phyloP scores from a whole-genome alignment of 2,888 invertebrate species.

The Ophion ellenae region DNA sequence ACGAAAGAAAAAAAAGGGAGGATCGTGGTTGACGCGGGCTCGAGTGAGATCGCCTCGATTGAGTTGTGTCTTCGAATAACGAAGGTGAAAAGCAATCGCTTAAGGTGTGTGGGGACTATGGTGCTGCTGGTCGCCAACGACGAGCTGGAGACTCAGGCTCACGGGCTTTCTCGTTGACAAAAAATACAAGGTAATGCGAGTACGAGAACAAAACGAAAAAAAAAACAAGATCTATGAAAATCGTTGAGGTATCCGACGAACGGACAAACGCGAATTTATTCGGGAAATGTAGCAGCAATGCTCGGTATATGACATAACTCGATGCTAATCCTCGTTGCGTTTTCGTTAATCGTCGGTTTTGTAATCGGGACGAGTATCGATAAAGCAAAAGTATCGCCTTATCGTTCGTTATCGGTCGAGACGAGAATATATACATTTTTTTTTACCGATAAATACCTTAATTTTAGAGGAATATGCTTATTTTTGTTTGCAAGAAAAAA shows the following conservation, averaged over 20 bases:
- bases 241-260: background rate
- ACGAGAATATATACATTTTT: background rate
- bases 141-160: slow-evolving; percentile 61
- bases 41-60: slow-evolving; percentile 13
- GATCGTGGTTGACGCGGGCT: slow-evolving; percentile 21
- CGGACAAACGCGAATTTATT: background rate
- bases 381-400: background rate
- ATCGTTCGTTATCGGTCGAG: background rate
- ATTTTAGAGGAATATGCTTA: background rate
- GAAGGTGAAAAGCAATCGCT: slow-evolving; percentile 66
- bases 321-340: background rate
- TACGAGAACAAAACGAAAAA: background rate
- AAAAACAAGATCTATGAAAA: background rate
- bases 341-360: background rate
- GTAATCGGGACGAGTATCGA: slow-evolving; percentile 7
- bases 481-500: background rate
- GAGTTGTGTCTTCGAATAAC: slow-evolving; percentile 40
- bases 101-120: slow-evolving; percentile 67
- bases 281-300: background rate
- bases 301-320: background rate
- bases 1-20: slow-evolving; percentile 10
- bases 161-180: slow-evolving; percentile 64
- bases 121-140: slow-evolving; percentile 59
- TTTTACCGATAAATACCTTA: background rate
- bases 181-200: slow-evolving; percentile 66